Evolutionary conservation across 2,797 vertebrate genomes (phyloP), one percentile per base, ranked within the genome.

Genomic region (Florisuga fusca): DNA sequence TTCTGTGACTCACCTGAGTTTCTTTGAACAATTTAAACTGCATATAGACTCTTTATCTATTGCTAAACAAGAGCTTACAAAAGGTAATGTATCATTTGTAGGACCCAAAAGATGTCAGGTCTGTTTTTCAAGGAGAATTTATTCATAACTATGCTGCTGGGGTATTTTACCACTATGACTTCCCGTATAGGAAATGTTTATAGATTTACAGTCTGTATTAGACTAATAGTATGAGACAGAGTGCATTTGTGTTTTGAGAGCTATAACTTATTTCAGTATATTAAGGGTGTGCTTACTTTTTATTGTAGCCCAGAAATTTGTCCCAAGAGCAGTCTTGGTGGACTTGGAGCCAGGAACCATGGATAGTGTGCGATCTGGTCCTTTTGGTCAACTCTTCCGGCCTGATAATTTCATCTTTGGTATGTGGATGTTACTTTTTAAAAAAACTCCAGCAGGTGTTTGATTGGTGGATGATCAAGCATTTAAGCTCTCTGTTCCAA

Each of bases 341-440:
- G 99, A 99, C 94, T 93, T 99, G 97, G 99, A 99, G 92, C 98
- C 98, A 0, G 98, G 99, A 87, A 99, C 99, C 73, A 99, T 99
- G 99, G 99, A 99, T 93, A 99, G 98, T 71, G 98, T 99, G 79
- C 96, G 98, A 31, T 99, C 98, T 2, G 98, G 99, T 59, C 98
- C 97, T 53, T 98, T 99, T 33, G 99, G 99, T 90, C 98, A 98
- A 78, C 98, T 99, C 69, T 99, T 99, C 85, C 97, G 98, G 84
- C 99, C 98, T 1, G 99, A 99, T 96, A 99, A 98, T 96, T 99
- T 99, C 97, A 98, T 99, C 95, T 99, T 99, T 27, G 99, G 99
- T 99, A 98, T 86, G 98, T 96, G 55, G 20, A 80, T 2, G 2
- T 64, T 46, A 57, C 50, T 53, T 76, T 55, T 48, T 33, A 34